These are phyloP conservation scores for Diaperis boleti DNA, from an alignment of 2,888 invertebrate species.

Conservation along the genomic window DNA sequence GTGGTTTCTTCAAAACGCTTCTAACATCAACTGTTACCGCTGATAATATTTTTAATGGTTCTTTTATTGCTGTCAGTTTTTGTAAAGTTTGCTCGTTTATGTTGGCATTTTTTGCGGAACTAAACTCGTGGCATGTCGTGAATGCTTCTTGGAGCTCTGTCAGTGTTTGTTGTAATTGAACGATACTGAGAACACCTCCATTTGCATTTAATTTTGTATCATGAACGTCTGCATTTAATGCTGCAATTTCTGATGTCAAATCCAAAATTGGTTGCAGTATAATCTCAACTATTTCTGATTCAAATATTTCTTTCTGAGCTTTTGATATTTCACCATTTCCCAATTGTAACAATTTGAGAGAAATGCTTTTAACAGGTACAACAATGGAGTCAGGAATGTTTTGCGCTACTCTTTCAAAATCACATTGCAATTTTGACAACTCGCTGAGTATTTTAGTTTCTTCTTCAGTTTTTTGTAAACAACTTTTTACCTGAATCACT, in stretches of 20 bases:
- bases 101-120: background rate
- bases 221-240: conserved; percentile 9
- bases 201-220: conserved; percentile 39
- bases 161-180: conserved; percentile 1
- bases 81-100: background rate
- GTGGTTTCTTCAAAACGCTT: conserved; percentile 39
- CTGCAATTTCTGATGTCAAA: conserved; percentile 7
- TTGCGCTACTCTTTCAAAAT: no score
- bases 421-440: no score
- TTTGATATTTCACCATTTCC: no score
- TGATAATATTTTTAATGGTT: conserved; percentile 40
- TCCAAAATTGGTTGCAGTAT: conserved; percentile 19
- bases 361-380: no score
- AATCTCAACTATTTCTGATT: conserved; percentile 13
- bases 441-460: no score
- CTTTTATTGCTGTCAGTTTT: conserved; percentile 36
- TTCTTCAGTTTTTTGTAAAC: no score
- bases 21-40: conserved; percentile 43
- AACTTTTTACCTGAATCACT: no score
- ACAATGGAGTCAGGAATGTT: no score
- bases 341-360: no score
- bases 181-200: conserved; percentile 43
- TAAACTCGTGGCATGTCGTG: background rate
- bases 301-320: no score
- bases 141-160: background rate